Evolutionary conservation across 2,888 invertebrate species (phyloP).

Genomic region (Perithous albicinctus): DNA sequence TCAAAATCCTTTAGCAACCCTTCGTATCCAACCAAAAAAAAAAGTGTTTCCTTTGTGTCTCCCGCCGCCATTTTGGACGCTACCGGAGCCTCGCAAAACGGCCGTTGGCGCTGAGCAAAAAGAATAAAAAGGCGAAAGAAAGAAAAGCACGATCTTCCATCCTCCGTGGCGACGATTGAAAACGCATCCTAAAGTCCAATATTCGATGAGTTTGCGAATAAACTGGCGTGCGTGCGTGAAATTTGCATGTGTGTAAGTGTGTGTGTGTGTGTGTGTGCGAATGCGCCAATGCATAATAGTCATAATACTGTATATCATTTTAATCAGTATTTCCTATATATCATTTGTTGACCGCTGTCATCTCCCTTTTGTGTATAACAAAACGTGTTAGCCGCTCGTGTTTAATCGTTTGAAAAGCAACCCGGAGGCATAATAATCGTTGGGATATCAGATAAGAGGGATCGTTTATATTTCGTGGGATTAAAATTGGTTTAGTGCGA

Average conservation of each 20-base stretch:
- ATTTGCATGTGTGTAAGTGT: conserved; percentile 65
- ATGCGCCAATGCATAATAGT: conserved; percentile 81
- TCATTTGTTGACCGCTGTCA: conserved; percentile 83
- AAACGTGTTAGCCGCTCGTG: conserved; percentile 42
- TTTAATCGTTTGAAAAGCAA: too few species aligned
- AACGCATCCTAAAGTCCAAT: background rate
- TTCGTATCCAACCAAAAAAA: too few species aligned
- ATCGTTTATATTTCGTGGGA: too few species aligned
- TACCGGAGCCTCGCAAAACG: background rate
- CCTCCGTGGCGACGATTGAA: background rate
- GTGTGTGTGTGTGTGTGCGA: conserved; percentile 75
- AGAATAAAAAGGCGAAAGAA: too few species aligned
- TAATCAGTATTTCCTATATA: conserved; percentile 71
- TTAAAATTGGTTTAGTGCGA: conserved; percentile 5
- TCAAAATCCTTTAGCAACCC: too few species aligned
- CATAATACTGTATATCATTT: conserved; percentile 54
- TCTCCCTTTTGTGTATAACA: conserved; percentile 78
- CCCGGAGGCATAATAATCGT: too few species aligned
- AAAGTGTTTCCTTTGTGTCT: too few species aligned
- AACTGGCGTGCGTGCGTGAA: background rate
- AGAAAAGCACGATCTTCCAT: too few species aligned
- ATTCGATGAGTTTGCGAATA: conserved; percentile 19
- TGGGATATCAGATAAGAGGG: too few species aligned
- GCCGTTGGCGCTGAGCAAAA: background rate
- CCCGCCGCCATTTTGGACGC: conserved; percentile 29